phyloP scores from a whole-genome alignment of 2,888 invertebrate genomes.

The Neria commutata region DNA sequence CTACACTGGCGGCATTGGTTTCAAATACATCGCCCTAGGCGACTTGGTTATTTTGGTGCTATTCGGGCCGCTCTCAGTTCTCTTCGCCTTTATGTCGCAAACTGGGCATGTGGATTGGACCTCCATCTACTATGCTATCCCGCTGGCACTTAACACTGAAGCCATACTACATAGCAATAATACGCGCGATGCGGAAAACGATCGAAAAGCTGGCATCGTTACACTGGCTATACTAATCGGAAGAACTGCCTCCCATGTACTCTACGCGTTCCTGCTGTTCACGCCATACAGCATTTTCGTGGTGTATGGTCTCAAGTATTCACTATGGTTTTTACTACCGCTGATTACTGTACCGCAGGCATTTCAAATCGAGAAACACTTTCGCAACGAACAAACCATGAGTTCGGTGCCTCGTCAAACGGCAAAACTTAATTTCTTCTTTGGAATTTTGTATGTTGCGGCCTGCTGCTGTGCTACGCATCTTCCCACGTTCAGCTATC shows the following conservation, averaged over 20 bases:
- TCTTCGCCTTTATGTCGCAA: constrained; percentile 92
- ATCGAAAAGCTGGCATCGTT: constrained; percentile 88
- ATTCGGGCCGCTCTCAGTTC: constrained; percentile 92
- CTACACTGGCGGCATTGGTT: constrained; percentile 95
- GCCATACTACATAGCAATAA: constrained; percentile 96
- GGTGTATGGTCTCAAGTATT: constrained; percentile 82
- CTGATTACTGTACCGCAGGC: constrained; percentile 85
- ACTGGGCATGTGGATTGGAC: constrained; percentile 90
- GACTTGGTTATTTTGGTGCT: constrained; percentile 90
- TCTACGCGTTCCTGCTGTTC: constrained; percentile 88
- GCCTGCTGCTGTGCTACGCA: constrained; percentile 76
- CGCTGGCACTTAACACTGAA: constrained; percentile 91
- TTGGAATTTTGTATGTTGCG: constrained; percentile 87
- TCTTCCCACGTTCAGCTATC: constrained; percentile 63
- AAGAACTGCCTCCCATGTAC: constrained; percentile 85
- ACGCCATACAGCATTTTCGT: constrained; percentile 90
- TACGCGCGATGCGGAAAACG: constrained; percentile 87
- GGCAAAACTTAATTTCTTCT: constrained; percentile 87
- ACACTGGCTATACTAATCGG: constrained; percentile 94
- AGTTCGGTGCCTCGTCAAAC: constrained; percentile 85
- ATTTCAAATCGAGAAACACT: constrained; percentile 88
- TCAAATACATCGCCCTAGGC: constrained; percentile 94
- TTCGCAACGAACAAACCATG: constrained; percentile 79
- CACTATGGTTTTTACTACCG: constrained; percentile 87
- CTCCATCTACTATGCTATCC: constrained; percentile 91